Percentiles rank a stretch among this genome's conserved stretches.
Conservation (phyloP, 2,888 invertebrate genomes). For the Byasa hedistus region DNA sequence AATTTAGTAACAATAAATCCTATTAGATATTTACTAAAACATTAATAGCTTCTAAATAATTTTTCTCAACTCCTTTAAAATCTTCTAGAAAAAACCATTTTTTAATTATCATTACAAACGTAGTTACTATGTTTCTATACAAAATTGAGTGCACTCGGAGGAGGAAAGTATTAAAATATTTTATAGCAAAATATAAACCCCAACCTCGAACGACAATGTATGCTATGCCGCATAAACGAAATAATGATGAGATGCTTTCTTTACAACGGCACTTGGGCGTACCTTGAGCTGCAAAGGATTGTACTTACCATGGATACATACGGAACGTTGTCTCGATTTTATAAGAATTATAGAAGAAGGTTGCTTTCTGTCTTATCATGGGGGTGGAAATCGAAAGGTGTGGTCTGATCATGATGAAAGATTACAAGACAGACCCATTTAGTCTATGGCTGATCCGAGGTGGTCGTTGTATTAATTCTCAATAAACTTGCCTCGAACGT, state of each 20-base stretch:
- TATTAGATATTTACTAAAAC: no score
- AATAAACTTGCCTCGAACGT: no score
- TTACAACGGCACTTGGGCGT: constrained; percentile 39
- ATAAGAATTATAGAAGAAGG: not conserved
- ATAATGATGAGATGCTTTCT: constrained; percentile 34
- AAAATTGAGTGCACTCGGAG: constrained; percentile 44
- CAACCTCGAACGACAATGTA: constrained; percentile 16
- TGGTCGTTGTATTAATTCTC: no score
- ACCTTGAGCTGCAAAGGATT: constrained; percentile 10
- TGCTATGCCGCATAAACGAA: constrained; percentile 29
- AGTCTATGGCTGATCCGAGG: no score
- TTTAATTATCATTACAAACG: not conserved
- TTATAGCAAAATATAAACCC: constrained; percentile 34
- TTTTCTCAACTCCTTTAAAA: no score
- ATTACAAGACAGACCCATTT: no score
- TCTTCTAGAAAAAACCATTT: no score
- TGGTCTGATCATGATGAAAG: no score
- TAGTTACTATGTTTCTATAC: constrained; percentile 3
- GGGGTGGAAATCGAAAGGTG: no score
- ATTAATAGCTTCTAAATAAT: no score
- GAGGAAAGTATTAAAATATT: constrained; percentile 44
- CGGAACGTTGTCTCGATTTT: not conserved
- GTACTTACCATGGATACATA: constrained; percentile 5
- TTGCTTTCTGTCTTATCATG: not conserved
- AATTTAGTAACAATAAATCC: no score